Percentiles rank a stretch among this genome's conserved stretches.
Evolutionary conservation across 2,113 vertebrate species (phyloP).

Genomic region (Pionites leucogaster): DNA sequence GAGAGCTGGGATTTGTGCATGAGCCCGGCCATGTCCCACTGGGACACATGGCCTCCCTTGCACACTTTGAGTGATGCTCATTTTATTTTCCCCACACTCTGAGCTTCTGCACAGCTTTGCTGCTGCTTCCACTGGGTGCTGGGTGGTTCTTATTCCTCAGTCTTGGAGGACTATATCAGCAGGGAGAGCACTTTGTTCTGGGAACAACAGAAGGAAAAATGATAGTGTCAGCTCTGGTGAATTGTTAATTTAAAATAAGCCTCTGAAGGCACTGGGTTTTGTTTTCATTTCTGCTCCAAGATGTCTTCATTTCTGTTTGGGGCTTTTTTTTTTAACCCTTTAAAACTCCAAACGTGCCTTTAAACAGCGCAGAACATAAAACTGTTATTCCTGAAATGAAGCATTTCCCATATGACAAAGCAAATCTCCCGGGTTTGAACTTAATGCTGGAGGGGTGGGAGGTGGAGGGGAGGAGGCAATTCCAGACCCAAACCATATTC

Average conservation of each 20-base stretch:
- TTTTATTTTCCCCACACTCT: background rate
- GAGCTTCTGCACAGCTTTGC: background rate
- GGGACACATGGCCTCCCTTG: rapidly evolving
- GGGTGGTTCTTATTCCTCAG: background rate
- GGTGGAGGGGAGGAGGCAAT: background rate
- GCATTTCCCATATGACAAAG: background rate
- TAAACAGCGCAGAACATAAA: background rate
- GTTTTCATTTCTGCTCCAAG: background rate
- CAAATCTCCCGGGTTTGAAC: background rate
- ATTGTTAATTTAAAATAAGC: background rate
- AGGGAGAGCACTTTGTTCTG: background rate
- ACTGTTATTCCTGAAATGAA: background rate
- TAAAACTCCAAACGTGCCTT: background rate
- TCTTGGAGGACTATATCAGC: background rate
- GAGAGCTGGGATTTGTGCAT: background rate
- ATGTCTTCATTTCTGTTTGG: background rate
- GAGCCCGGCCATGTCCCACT: rapidly evolving
- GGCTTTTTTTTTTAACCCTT: background rate
- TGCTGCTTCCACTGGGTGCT: background rate
- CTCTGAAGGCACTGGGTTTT: background rate
- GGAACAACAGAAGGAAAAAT: background rate
- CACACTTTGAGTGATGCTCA: rapidly evolving
- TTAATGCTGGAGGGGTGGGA: background rate
- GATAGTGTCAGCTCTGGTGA: background rate
- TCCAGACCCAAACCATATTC: background rate